phyloP scores from a whole-genome alignment of 1,140 invertebrate species.

The Diorhabda carinulata region DNA sequence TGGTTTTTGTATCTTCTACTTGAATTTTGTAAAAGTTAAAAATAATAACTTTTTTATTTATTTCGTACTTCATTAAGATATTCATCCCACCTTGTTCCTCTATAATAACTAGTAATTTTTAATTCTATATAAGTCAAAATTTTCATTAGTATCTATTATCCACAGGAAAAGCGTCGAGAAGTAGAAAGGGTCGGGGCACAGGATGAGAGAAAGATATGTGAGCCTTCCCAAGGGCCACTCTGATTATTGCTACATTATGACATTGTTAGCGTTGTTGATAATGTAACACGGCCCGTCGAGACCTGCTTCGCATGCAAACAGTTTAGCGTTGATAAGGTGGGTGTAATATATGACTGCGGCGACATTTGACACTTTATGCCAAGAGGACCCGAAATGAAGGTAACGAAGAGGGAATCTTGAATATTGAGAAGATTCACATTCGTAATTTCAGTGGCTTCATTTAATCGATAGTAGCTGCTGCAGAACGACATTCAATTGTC shows the following conservation, averaged over 20 bases:
- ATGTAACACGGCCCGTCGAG: conserved; percentile 12
- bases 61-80: too few relatives aligned
- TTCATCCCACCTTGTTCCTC: too few relatives aligned
- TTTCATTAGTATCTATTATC: background rate
- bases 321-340: background rate
- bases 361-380: conserved; percentile 2
- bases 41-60: too few relatives aligned
- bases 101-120: too few relatives aligned
- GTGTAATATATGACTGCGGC: background rate
- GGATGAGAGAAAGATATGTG: conserved; percentile 17
- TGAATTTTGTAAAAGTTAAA: too few relatives aligned
- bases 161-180: background rate
- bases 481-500: too few relatives aligned
- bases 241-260: conserved; percentile 23
- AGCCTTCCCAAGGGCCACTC: conserved; percentile 17
- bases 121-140: too few relatives aligned
- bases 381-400: background rate
- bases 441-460: background rate
- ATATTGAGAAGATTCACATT: background rate
- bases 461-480: too few relatives aligned
- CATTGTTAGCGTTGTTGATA: conserved; percentile 17
- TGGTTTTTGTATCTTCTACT: too few relatives aligned
- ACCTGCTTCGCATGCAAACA: conserved; percentile 8
- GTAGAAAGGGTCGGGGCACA: conserved; percentile 1
- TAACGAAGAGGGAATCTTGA: background rate